A percentile compares a stretch with the other conserved stretches of the same genome.
Conservation (phyloP, 2,888 invertebrate genomes). For the Ariolimax columbianus region DNA sequence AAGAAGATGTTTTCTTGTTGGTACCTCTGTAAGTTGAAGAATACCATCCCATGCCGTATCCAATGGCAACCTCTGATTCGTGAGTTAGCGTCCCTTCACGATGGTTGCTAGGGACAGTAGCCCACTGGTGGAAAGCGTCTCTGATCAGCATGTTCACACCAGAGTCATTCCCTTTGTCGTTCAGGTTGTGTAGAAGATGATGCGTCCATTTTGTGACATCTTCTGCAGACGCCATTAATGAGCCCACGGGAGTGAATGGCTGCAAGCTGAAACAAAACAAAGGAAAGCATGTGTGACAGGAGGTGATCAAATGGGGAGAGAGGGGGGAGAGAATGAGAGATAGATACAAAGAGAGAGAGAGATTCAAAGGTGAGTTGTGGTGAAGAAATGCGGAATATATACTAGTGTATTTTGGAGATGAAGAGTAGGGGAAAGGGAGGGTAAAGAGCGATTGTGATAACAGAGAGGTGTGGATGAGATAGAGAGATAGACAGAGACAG, state of each 20-base stretch:
- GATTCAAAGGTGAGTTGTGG: too few species aligned
- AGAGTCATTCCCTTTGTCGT: constrained; percentile 39
- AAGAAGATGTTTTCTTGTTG: too few species aligned
- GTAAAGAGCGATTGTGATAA: too few species aligned
- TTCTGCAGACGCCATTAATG: constrained; percentile 37
- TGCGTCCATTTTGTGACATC: constrained; percentile 42
- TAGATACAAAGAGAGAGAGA: too few species aligned
- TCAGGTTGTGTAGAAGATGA: constrained; percentile 30
- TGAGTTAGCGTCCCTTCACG: neutral
- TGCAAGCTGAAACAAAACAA: constrained; percentile 28
- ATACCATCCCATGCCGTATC: constrained; percentile 48
- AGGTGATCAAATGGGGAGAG: neutral
- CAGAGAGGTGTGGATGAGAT: too few species aligned
- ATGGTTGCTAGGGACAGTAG: constrained; percentile 4
- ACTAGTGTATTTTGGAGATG: too few species aligned
- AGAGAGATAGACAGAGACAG: too few species aligned
- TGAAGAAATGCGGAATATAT: too few species aligned
- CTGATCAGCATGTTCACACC: constrained; percentile 15
- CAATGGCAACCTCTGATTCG: constrained; percentile 1
- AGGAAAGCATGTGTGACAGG: neutral
- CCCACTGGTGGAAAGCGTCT: constrained; percentile 44
- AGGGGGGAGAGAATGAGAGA: neutral
- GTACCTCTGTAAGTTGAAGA: constrained; percentile 42
- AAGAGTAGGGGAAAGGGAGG: too few species aligned
- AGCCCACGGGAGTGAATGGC: constrained; percentile 40